These are phyloP conservation scores for Rhincodon typus DNA, from an alignment of 2,797 vertebrate genomes.

Conservation along the genomic window DNA sequence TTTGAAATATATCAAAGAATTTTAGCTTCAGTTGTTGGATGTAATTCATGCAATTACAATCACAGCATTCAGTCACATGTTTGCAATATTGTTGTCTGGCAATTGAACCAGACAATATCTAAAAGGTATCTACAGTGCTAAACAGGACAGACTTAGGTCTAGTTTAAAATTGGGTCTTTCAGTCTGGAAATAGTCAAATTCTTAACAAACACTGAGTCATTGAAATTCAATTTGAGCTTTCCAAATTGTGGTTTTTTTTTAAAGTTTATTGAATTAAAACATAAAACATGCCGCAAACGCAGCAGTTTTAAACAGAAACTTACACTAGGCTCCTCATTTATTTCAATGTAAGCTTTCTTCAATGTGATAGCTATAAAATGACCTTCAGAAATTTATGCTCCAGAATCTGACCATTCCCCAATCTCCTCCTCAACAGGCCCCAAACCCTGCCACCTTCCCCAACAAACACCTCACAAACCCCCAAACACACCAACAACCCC, in stretches of 20 bases:
- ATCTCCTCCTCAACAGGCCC: no score
- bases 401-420: no score
- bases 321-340: no score
- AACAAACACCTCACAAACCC: no score
- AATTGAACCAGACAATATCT: background rate
- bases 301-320: no score
- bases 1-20: constrained; percentile 7
- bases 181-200: background rate
- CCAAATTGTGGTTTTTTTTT: background rate
- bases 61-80: background rate
- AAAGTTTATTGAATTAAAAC: background rate
- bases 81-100: background rate
- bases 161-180: background rate
- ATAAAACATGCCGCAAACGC: no score
- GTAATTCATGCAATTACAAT: background rate
- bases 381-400: no score
- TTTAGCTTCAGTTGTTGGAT: background rate
- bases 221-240: background rate
- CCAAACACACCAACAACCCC: no score
- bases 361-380: no score
- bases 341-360: no score
- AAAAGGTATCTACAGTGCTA: background rate
- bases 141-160: background rate
- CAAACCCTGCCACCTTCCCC: no score
- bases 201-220: background rate